Evolutionary conservation across 1,140 invertebrate species (phyloP), one percentile per base, ranked within the genome.

Genomic region (Akabosia matsudoensis): DNA sequence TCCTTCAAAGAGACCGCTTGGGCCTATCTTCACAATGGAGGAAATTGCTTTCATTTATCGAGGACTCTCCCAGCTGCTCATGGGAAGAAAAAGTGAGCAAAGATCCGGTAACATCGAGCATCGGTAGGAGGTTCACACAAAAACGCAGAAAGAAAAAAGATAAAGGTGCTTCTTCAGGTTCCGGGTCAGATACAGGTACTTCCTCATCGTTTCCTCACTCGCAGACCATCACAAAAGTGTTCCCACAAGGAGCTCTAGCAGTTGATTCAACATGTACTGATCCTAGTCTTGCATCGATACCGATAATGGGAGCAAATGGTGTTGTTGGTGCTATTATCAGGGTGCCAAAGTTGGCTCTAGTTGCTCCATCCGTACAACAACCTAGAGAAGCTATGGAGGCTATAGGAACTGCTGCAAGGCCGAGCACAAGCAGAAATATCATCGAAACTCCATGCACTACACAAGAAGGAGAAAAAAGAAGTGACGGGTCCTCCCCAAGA

Each of bases 261-360:
- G 10, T 30, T 2, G 61, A 67, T 13, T n/a, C 10, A 22, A 7
- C 54, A 61, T n/a, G n/a, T n/a, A 4, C 54, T 13, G n/a, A 37
- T 51, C 72, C 76, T 45, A 70, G 74, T 45, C 28, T 67, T 1
- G 51, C 30, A 14, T 26, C 76, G 1, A 30, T 77, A 7, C 71
- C 76, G 13, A 14, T 77, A 1, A 13, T 74, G 16, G 61, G 72
- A 51, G 52, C 52, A 0, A 51, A 45, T 45, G 76, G 76, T 16
- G 22, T 13, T n/a, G 37, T 70, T 0, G 72, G 72, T 70, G 72
- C 72, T 2, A 73, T 67, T 31, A 74, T 77, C 13, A 14, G 45
- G 0, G 70, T 77, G 26, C 76, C 76, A 37, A 77, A 77, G 10
- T 74, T 56, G 22, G 76, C 76, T n/a, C 51, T 77, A 24, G 22